Evolutionary conservation across 2,888 invertebrate genomes (phyloP).

Genomic region (Eupithecia subumbrata): DNA sequence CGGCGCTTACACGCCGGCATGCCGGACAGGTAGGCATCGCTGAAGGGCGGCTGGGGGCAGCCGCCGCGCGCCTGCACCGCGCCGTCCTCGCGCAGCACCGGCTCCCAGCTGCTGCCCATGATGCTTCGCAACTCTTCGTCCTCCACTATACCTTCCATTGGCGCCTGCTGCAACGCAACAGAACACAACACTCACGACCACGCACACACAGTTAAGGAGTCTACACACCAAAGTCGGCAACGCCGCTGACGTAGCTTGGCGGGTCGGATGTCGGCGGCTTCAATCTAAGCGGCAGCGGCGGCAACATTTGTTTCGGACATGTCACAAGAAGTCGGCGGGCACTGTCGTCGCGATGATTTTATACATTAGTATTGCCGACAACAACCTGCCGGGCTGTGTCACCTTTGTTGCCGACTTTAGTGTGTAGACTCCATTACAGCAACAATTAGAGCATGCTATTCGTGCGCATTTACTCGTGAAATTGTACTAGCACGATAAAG

Average conservation of each 20-base stretch:
- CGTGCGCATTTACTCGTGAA: constrained; percentile 3
- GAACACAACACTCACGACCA: background rate
- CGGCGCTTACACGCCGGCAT: constrained; percentile 96
- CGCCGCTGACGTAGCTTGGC: background rate
- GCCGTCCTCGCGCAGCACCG: constrained; percentile 92
- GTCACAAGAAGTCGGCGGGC: constrained; percentile 1
- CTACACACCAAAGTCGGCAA: background rate
- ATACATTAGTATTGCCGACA: background rate
- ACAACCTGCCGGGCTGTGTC: background rate
- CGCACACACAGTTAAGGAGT: background rate
- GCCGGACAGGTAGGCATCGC: constrained; percentile 95
- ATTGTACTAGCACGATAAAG: background rate
- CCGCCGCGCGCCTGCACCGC: constrained; percentile 82
- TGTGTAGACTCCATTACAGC: background rate
- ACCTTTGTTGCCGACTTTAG: background rate
- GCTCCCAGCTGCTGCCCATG: constrained; percentile 88
- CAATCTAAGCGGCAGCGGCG: background rate
- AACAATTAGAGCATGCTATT: background rate
- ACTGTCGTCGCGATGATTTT: background rate
- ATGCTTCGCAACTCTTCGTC: constrained; percentile 40
- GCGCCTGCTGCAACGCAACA: constrained; percentile 48
- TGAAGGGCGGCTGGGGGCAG: constrained; percentile 86
- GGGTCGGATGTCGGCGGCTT: background rate
- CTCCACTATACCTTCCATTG: constrained; percentile 76
- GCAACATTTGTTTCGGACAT: background rate